These are phyloP conservation scores for Latrodectus hesperus DNA, from an alignment of 2,888 invertebrate genomes.

Conservation along the genomic window DNA sequence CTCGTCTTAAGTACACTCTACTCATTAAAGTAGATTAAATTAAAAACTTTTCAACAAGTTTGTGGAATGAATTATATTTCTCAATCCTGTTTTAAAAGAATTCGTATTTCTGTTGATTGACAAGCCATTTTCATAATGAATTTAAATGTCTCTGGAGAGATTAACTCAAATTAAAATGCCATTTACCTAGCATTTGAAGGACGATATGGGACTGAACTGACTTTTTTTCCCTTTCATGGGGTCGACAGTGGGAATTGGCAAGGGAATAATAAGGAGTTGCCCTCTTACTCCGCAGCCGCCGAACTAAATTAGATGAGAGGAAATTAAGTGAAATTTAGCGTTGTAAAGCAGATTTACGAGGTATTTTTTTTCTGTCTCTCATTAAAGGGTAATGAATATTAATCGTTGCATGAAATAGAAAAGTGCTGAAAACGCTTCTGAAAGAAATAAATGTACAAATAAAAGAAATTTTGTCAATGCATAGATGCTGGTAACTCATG, in stretches of 20 bases:
- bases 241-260: no score
- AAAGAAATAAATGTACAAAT: no score
- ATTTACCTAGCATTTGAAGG: conserved; percentile 27
- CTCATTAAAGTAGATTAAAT: background rate
- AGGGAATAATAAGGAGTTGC: no score
- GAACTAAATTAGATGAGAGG: conserved; percentile 20
- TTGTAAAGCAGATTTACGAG: background rate
- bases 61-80: background rate
- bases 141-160: conserved; percentile 38
- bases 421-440: no score
- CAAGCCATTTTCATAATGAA: conserved; percentile 46
- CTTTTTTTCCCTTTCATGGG: background rate
- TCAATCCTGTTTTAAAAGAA: background rate
- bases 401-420: conserved; percentile 1
- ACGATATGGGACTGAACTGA: background rate
- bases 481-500: no score
- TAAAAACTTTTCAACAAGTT: background rate
- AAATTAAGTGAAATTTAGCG: conserved; percentile 22
- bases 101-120: conserved; percentile 26
- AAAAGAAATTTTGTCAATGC: no score
- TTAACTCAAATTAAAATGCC: conserved; percentile 48
- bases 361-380: no score
- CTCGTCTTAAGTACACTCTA: no score
- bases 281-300: background rate
- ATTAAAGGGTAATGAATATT: conserved; percentile 39